A percentile compares a stretch with the other conserved stretches of the same genome.
Evolutionary conservation across 2,113 vertebrate species (phyloP).

Genomic region (Mastomys natalensis): DNA sequence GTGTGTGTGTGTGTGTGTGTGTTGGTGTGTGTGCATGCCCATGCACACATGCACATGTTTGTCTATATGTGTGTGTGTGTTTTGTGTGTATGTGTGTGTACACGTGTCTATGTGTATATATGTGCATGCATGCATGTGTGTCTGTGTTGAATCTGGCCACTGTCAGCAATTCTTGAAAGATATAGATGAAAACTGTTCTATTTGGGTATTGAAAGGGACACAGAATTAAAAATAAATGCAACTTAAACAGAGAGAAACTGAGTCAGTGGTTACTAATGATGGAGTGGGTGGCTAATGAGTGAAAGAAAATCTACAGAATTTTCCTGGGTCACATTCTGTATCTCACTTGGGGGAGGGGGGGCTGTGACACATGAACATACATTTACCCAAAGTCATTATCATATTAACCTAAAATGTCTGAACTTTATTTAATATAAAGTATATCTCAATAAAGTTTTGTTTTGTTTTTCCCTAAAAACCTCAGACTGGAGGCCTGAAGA

Average conservation of each 20-base stretch:
- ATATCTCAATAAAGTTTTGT: not conserved
- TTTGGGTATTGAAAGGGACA: not conserved
- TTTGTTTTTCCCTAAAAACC: not conserved
- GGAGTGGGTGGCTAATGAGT: not conserved
- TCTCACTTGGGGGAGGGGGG: not conserved
- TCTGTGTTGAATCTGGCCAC: not conserved
- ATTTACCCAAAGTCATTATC: not conserved
- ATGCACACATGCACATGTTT: too few species aligned
- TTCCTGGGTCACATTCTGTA: not conserved
- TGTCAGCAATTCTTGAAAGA: not conserved
- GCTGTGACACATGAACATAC: not conserved
- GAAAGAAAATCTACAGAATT: not conserved
- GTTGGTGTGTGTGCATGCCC: not conserved
- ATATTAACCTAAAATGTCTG: not conserved
- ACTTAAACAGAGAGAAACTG: not conserved
- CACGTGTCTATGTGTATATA: not conserved
- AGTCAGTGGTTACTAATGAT: not conserved
- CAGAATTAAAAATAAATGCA: not conserved
- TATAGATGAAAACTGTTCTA: not conserved
- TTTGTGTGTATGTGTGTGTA: not conserved
- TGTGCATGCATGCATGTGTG: not conserved
- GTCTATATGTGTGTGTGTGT: too few species aligned
- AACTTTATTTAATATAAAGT: constrained; percentile 1
- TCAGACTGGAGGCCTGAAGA: not conserved
- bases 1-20: not conserved